These are phyloP conservation scores for Octopus sinensis DNA, from an alignment of 1,140 invertebrate species.

Conservation along the genomic window DNA sequence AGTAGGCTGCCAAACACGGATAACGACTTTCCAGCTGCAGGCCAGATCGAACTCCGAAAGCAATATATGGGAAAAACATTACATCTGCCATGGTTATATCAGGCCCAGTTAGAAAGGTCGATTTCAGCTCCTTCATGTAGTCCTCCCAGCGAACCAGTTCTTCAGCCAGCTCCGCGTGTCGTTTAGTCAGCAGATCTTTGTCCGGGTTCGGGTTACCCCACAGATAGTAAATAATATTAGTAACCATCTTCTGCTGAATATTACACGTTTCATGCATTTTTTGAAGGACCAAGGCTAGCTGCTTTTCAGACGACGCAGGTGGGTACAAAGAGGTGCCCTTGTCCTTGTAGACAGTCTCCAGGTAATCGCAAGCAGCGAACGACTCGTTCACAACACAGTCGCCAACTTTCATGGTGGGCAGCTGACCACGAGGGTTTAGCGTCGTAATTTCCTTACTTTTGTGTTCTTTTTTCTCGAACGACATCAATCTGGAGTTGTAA, in stretches of 20 bases:
- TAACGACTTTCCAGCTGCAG: conserved; percentile 55
- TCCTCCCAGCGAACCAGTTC: no score
- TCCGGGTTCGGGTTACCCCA: no score
- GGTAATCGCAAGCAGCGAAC: conserved; percentile 29
- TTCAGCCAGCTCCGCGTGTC: no score
- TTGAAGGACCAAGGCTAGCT: no score
- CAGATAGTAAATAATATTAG: no score
- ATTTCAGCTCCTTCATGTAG: background rate
- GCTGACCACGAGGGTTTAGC: conserved; percentile 37
- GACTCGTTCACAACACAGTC: conserved; percentile 37
- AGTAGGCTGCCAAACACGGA: conserved; percentile 23
- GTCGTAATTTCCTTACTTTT: conserved; percentile 32
- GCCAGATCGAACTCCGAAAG: conserved; percentile 57
- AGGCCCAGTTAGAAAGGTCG: conserved; percentile 5
- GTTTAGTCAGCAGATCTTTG: no score
- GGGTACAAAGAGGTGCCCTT: no score
- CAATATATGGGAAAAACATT: conserved; percentile 42
- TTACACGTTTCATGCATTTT: no score
- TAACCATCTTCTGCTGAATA: no score
- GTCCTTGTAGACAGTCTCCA: conserved; percentile 24
- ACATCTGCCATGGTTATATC: conserved; percentile 33
- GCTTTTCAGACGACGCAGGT: no score
- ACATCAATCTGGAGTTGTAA: conserved; percentile 28
- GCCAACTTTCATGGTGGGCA: conserved; percentile 36
- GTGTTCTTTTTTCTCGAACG: conserved; percentile 36